Evolutionary conservation across 1,140 invertebrate species (phyloP), one percentile per base, ranked within the genome.

Genomic region (Tetraneura akinire): DNA sequence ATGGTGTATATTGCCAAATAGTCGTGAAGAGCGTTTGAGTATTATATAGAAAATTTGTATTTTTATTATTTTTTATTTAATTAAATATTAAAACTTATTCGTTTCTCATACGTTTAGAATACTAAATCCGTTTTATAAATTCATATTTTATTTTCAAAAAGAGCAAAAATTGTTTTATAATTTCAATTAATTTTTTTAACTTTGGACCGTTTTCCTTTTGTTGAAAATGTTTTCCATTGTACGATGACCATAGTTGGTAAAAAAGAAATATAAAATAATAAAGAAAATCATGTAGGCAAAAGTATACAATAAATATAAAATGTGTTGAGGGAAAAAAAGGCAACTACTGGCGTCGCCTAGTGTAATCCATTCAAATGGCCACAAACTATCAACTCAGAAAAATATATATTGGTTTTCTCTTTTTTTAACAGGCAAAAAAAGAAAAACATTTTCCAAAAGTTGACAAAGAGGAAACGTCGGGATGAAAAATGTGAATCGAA

Each of bases 291-390:
- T 47, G 42, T 68, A 68, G 21, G 47, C 66, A 68, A 47, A 47
- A 68, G 21, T 68, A 6, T n/a, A 47, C 21, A 68, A 68, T 68
- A 68, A 68, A 68, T 26, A 68, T 21, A 68, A 68, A 47, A 68
- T 47, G 42, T 47, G 66, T 47, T 47, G 37, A 21, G 66, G 66
- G 37, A 8, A 47, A 42, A 42, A 66, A 68, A 16, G 66, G 66
- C 13, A 23, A 68, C 37, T 68, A 68, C 21, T 26, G 42, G 21
- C 21, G 21, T 47, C 42, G 37, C 13, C n/a, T n/a, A n/a, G 66
- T 23, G 66, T 68, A 45, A 68, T 68, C 66, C 66, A 68, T 68
- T 68, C 66, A 68, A 68, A 68, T 68, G 42, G 42, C 66, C 42
- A 47, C 37, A 53, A 1, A 68, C 66, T 68, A 68, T 68, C 21